Evolutionary conservation across 2,888 invertebrate genomes (phyloP), one percentile per base, ranked within the genome.

Genomic region (Agonopterix subpropinquella): DNA sequence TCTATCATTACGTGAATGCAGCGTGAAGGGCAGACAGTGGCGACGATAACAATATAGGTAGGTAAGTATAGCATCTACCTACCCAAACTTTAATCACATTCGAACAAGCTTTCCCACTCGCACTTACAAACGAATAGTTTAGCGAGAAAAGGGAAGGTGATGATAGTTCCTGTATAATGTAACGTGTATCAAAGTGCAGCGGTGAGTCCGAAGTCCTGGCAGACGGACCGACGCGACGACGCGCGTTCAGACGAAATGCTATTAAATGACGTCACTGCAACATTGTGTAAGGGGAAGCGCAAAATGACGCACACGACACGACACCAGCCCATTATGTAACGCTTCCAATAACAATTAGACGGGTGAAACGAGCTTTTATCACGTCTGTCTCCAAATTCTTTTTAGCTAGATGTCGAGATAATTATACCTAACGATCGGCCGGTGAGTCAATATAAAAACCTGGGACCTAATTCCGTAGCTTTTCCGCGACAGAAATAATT

Each of bases 251-350:
- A 74, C 75, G 59, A 70, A 72, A 73, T 65, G 71, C 77, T 69
- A 77, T 80, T 73, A 76, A 61, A 50, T 83, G 78, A 82, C 83
- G 81, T 83, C 78, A 83, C 65, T 53, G 65, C 11, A 71, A 70
- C 77, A 74, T 78, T 73, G 74, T 77, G 75, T 72, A 71, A 75
- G n/a, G 68, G 69, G 70, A 71, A 66, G 55, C 65, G 62, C 60
- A 61, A 67, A 65, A 68, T 66, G 64, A 63, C 62, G 57, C 59
- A 59, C 56, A 50, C 52, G 47, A 51, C 51, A 56, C 55, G 47
- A 51, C 51, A 56, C 55, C 53, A 55, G 50, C 54, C 57, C 57
- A 62, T 76, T 77, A 75, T 64, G 66, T 73, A 73, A 76, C 62
- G 62, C 66, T 64, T 67, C 61, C 64, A 64, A 70, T 73, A 67